Evolutionary conservation across 2,113 vertebrate genomes (phyloP), one percentile per base, ranked within the genome.

Genomic region (Tympanuchus pallidicinctus): DNA sequence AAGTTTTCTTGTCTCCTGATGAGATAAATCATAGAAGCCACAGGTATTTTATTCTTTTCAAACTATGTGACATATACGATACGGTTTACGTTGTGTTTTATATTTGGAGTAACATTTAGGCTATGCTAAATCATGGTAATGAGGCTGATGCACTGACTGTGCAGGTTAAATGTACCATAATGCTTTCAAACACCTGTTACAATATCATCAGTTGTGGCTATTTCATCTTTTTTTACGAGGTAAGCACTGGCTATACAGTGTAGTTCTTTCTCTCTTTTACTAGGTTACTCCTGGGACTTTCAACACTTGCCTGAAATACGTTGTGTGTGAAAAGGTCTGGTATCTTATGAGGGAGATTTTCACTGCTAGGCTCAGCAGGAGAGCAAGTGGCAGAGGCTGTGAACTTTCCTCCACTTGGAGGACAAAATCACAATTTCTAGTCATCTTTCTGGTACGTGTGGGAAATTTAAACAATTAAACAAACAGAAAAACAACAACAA

Each of bases 131-230:
- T 56, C 24, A 8, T 16, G 8, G 10, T 34, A 72, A 36, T 81
- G 30, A 27, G 61, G 63, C 38, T 82, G 66, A 15, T 27, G 34
- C 3, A 13, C 40, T 78, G 57, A 14, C 50, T 79, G 47, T 61
- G 25, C 61, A 75, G 52, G 65, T 54, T 74, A 48, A 72, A 83
- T 11, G 30, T 56, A 36, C 43, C 36, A 17, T 36, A 45, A 10
- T 82, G 65, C 74, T 88, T 86, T 84, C 40, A 61, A 74, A n/a
- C 40, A 59, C 42, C 67, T 43, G n/a, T 56, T 69, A 66, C 52
- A 15, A 1, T 59, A 13, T 64, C 34, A 38, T 67, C 66, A 69
- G 11, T 36, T 43, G 56, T 59, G 71, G 50, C 75, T 32, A 12
- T 74, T 77, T 18, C 27, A 32, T 42, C 67, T n/a, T 24, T 64